Percentiles rank a stretch among this genome's conserved stretches.
Evolutionary conservation across 2,113 vertebrate genomes (phyloP).

Genomic region (Glaucidium brasilianum): DNA sequence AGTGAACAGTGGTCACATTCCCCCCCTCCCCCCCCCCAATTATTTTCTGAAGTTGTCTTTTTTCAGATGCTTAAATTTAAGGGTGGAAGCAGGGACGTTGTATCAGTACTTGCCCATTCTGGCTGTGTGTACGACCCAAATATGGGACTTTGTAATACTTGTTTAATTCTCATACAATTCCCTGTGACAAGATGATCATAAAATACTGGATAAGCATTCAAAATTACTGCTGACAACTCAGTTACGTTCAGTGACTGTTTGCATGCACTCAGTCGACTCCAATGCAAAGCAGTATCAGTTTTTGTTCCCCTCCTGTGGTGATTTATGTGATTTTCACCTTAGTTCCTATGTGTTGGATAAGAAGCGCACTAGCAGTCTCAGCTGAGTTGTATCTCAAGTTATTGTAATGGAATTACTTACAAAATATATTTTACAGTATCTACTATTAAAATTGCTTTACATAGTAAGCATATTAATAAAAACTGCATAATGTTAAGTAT

Average conservation of each 20-base stretch:
- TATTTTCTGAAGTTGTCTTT: neutral
- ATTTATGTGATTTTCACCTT: neutral
- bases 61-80: neutral
- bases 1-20: neutral
- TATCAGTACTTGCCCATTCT: neutral
- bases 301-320: neutral
- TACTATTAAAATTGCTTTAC: neutral
- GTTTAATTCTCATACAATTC: neutral
- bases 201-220: neutral
- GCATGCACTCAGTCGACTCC: rapidly evolving
- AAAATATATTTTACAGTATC: neutral
- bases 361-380: neutral
- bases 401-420: neutral
- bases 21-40: neutral
- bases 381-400: neutral
- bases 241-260: neutral
- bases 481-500: neutral
- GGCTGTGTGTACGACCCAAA: neutral
- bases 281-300: neutral
- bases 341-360: rapidly evolving
- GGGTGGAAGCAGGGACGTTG: rapidly evolving
- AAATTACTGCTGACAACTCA: rapidly evolving
- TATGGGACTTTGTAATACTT: neutral
- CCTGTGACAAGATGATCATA: neutral
- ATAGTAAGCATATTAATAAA: neutral